phyloP scores from a whole-genome alignment of 2,113 vertebrate species.

The Sisor rabdophorus region DNA sequence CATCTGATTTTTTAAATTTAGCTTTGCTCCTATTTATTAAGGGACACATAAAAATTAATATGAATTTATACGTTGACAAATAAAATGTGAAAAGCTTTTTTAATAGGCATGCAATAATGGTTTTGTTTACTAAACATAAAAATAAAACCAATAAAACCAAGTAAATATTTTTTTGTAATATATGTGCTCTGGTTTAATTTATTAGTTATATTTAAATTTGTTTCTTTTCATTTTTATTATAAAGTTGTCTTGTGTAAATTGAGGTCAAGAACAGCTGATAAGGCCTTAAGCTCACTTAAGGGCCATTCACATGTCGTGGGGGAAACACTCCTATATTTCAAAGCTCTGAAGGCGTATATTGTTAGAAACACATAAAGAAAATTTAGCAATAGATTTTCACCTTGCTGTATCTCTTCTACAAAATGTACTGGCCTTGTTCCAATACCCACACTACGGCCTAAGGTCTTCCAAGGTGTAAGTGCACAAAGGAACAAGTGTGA shows the following conservation, averaged over 20 bases:
- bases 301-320: no score
- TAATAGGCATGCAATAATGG: neutral
- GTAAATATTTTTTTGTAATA: no score
- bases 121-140: neutral
- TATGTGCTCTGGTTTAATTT: constrained; percentile 6
- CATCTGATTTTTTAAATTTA: neutral
- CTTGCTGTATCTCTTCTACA: no score
- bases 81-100: neutral
- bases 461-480: no score
- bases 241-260: constrained; percentile 30
- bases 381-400: no score
- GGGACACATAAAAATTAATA: constrained; percentile 1
- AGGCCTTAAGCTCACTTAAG: constrained; percentile 19
- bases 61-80: neutral
- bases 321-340: no score
- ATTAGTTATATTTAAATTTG: constrained; percentile 34
- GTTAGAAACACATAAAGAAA: no score
- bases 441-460: no score
- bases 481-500: no score
- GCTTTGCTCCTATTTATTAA: constrained; percentile 5
- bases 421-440: no score
- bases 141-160: no score
- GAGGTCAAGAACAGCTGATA: constrained; percentile 24
- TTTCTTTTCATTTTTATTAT: constrained; percentile 16
- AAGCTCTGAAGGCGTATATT: no score